Conservation (phyloP, 2,797 vertebrate species). For the Molossus molossus region DNA sequence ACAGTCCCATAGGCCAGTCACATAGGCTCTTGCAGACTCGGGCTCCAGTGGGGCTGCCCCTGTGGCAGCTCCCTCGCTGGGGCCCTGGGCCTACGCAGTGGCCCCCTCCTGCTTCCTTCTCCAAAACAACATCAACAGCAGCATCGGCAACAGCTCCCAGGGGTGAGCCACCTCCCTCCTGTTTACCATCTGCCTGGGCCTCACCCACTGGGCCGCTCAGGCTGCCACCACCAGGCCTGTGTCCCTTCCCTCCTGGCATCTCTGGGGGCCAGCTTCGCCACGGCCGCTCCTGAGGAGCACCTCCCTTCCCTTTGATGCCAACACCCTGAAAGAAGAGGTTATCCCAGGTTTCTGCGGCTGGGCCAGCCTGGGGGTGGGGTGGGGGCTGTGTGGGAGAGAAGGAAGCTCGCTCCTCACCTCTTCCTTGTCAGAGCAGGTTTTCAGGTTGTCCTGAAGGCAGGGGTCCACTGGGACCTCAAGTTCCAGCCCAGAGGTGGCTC, state of each 20-base stretch:
- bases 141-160: neutral
- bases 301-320: neutral
- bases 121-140: conserved; percentile 53
- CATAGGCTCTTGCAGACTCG: neutral
- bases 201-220: neutral
- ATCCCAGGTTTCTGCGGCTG: neutral
- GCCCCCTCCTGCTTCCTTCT: conserved; percentile 3
- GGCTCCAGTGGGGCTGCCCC: neutral
- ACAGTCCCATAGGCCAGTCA: neutral
- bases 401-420: neutral
- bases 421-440: neutral
- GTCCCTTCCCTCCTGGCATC: neutral
- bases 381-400: neutral
- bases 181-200: neutral
- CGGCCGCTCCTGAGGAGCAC: neutral
- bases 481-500: neutral
- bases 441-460: neutral
- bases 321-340: neutral
- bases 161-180: neutral
- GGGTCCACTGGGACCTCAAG: neutral
- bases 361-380: neutral
- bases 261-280: no score
- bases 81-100: neutral
- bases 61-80: neutral
- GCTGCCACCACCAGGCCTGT: neutral